Conservation (phyloP, 2,888 invertebrate species). For the Drosophila cyrtoloma region DNA sequence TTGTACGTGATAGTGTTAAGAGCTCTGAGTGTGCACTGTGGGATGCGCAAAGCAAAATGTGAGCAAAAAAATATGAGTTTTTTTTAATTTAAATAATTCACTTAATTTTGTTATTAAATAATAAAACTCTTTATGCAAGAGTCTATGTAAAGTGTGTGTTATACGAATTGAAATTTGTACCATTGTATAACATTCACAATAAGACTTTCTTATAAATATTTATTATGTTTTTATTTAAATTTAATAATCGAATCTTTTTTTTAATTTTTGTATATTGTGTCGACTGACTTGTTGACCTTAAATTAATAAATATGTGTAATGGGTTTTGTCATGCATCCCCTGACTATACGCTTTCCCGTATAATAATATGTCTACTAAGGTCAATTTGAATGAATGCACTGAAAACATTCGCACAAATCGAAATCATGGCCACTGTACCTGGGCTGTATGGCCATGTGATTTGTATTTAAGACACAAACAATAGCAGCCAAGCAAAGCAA, state of each 20-base stretch:
- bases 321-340: not conserved
- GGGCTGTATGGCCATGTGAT: slow-evolving; percentile 19
- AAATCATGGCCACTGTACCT: not conserved
- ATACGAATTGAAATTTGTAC: not conserved
- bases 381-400: not conserved
- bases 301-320: not conserved
- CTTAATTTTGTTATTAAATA: not conserved
- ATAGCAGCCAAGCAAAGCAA: slow-evolving; percentile 14
- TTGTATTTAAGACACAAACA: slow-evolving; percentile 41
- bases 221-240: not conserved
- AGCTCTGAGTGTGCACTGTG: not conserved
- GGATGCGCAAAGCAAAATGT: not conserved
- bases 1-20: not conserved
- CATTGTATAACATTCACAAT: too few relatives aligned
- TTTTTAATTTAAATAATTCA: not conserved
- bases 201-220: not conserved
- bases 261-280: not conserved
- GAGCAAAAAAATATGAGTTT: not conserved
- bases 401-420: not conserved
- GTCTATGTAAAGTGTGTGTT: not conserved
- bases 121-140: not conserved
- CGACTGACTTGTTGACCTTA: not conserved
- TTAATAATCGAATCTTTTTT: not conserved
- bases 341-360: not conserved
- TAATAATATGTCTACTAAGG: not conserved